These are phyloP conservation scores for Apis dorsata DNA, from an alignment of 1,140 invertebrate genomes.

Conservation along the genomic window DNA sequence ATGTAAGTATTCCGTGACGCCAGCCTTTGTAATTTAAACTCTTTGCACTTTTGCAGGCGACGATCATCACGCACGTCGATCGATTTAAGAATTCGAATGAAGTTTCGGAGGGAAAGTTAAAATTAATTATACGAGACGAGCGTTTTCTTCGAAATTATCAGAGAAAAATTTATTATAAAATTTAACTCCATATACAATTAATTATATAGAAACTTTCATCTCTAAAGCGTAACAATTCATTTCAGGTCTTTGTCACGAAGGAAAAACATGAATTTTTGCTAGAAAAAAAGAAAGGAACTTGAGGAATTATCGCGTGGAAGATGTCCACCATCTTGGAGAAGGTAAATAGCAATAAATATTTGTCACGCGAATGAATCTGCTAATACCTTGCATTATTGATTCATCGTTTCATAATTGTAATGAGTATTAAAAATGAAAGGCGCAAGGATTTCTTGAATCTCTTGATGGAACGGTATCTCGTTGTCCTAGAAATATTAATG, in stretches of 20 bases:
- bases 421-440: background rate
- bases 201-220: too few species aligned
- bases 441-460: background rate
- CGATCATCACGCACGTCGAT: too few species aligned
- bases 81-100: background rate
- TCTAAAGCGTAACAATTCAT: background rate
- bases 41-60: too few species aligned
- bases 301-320: constrained; percentile 22
- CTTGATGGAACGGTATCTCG: background rate
- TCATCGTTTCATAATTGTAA: constrained; percentile 28
- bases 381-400: constrained; percentile 58
- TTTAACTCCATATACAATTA: too few species aligned
- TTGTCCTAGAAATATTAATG: background rate
- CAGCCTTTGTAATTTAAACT: too few species aligned
- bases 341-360: constrained; percentile 64
- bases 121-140: background rate
- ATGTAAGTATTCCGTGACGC: too few species aligned
- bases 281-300: background rate
- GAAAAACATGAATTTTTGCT: constrained; percentile 24
- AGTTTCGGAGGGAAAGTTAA: background rate
- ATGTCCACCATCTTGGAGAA: constrained; percentile 50
- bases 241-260: constrained; percentile 8
- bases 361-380: constrained; percentile 23
- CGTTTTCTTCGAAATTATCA: too few species aligned
- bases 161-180: background rate